Evolutionary conservation across 2,888 invertebrate species (phyloP), one percentile per base, ranked within the genome.

Genomic region (Sphaeridia pumilis): DNA sequence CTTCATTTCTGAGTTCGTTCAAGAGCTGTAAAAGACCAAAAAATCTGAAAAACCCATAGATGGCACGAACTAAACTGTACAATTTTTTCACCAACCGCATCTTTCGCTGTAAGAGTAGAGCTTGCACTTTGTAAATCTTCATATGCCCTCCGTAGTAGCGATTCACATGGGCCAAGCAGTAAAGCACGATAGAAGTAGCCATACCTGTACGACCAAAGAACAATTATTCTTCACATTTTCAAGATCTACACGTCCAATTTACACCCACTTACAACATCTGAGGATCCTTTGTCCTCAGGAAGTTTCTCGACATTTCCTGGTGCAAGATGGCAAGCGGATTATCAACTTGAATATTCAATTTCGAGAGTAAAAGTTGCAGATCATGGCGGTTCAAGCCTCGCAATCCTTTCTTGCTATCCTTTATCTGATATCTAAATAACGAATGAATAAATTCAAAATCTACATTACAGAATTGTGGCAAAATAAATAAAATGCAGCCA

Each of bases 321-420:
- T 90, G 95, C 34, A 98, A 74, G 22, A 97, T 81, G 58, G 87
- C 87, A 49, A 97, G 81, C 0, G 97, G 97, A 74, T 97, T 97
- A 61, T 92, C 86, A 0, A 93, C 82, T 74, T 92, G 89, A 63
- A 95, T 88, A 67, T 89, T 86, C 67, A 89, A 80, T 36, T 77
- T 76, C 14, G 78, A 69, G 14, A 83, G 71, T 41, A 95, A 82
- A 25, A 77, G 75, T 2, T 78, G 76, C 14, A 95, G 74, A 65
- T 92, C 92, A 5, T 28, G 10, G 25, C 45, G 49, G 24, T 46
- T 53, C 17, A 61, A 17, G n/a, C 51, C 47, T 34, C 58, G 31
- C 35, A 52, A 55, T 3, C 17, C n/a, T 34, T 45, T 41, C 10
- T 43, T 46, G 2, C n/a, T 14, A 28, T 45, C 52, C 35, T 52